Evolutionary conservation across 2,113 vertebrate genomes (phyloP), one percentile per base, ranked within the genome.

Genomic region (Chloropsis cyanopogon): DNA sequence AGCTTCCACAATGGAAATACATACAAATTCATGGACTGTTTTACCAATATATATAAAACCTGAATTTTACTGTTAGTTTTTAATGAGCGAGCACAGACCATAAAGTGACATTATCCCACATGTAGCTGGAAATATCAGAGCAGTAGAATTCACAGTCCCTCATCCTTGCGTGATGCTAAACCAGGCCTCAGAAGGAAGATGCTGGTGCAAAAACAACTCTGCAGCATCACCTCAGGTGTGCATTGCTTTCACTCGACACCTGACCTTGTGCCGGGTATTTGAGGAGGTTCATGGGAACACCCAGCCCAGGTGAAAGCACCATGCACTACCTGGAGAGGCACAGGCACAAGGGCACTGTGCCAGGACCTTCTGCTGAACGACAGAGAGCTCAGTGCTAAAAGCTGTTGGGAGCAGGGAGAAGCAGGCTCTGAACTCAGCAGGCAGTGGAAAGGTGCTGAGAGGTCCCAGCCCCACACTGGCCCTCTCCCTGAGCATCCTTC

Each of bases 321-420:
- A 0, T 4, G 19, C 9, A 5, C 42, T 11, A 7, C 19, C 75
- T 26, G 23, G 49, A 53, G 0, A 33, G 1, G 29, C 18, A n/a
- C 14, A 47, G 26, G 29, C 0, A 2, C 6, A 42, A 31, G 23
- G 23, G 17, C 42, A 21, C 25, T 54, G 14, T 2, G 1, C 29
- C 41, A 42, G 12, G 24, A 21, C 5, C 37, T 28, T 31, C 11
- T 7, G 2, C 31, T 28, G 7, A 29, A 77, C 18, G 26, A 10
- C 4, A 68, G 35, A 59, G 41, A 54, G 18, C 1, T 8, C 41
- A 63, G 28, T 25, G 21, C 4, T 71, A 12, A 66, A 44, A 73
- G 25, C 16, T 70, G 16, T 4, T 33, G 16, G 23, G 9, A 37
- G 22, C 16, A 33, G 12, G 7, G 8, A 5, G 10, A 18, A 64